Base-by-base conservation (phyloP, 2,797 vertebrate species). In the Ispidina picta region DNA sequence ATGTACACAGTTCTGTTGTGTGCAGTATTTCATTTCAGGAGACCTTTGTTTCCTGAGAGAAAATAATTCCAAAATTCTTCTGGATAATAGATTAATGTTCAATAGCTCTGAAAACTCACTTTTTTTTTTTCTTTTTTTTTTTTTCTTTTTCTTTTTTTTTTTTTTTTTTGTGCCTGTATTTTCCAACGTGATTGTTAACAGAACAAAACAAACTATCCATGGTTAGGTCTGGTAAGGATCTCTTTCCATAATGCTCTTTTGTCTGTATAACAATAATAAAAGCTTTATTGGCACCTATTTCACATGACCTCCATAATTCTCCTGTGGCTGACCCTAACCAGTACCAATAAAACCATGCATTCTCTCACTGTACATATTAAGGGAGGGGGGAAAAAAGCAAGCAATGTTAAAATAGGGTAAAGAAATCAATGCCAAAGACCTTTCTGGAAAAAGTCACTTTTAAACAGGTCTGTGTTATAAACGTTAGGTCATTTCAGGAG, bases 201-300 rank as follows among this genome's bases (percentile, higher is more conserved):
- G 83, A 92, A 91, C 80, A 93, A 94, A 93, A 95, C 80, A 93
- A 94, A 93, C 95, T 86, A 88, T 74, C 78, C 64, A 64, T 68
- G 74, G 78, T 73, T 89, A 76, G 52, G 71, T 91, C 93, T 95
- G 89, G 77, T 94, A 95, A 96, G 81, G 51, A 94, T 89, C 91
- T 92, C 85, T 88, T 93, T 93, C 88, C 71, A 86, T 95, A 95
- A 93, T 93, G 92, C 77, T 88, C 92, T 94, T 96, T 95, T 95
- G 94, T 94, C 92, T 91, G 68, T 86, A 86, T 93, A 93, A 94
- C 92, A 95, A 93, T 94, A 94, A 95, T 95, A 96, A 96, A 96
- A 95, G 93, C 94, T 93, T 96, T 96, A 93, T 91, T 94, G 93
- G 91, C 93, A 95, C 89, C 91, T 93, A 89, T 95, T 95, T 95